phyloP scores from a whole-genome alignment of 2,797 vertebrate genomes.

The Meriones psammophilus region DNA sequence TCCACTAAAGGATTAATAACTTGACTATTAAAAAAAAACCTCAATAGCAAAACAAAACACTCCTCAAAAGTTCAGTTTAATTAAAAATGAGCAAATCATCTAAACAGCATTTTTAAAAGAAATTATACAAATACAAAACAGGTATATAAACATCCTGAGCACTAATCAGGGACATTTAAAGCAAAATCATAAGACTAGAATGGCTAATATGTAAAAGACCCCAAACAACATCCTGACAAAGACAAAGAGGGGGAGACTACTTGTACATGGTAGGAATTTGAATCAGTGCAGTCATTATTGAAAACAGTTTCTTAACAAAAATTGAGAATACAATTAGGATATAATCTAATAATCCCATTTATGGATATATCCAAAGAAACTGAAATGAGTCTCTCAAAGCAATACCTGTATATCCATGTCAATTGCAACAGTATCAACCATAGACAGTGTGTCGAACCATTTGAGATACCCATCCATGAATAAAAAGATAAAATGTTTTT shows the following conservation, averaged over 20 bases:
- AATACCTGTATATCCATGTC: not conserved
- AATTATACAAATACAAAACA: not conserved
- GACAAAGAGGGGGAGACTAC: not conserved
- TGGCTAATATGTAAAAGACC: not conserved
- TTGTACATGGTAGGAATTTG: not conserved
- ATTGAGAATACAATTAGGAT: not conserved
- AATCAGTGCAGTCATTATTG: not conserved
- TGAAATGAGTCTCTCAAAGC: not conserved
- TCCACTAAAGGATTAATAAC: not conserved
- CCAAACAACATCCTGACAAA: not conserved
- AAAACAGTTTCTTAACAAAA: not conserved
- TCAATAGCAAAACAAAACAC: not conserved
- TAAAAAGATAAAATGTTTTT: not conserved
- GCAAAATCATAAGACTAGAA: not conserved
- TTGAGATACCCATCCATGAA: not conserved
- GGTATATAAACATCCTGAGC: not conserved
- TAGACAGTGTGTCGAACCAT: not conserved
- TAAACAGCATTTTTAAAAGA: not conserved
- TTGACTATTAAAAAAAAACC: not conserved
- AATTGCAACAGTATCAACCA: not conserved
- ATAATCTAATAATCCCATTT: not conserved
- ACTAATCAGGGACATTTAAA: constrained; percentile 14
- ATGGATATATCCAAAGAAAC: not conserved
- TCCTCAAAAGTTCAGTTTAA: not conserved
- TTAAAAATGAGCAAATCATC: not conserved